phyloP scores from a whole-genome alignment of 2,113 vertebrate species.

The Ginglymostoma cirratum region DNA sequence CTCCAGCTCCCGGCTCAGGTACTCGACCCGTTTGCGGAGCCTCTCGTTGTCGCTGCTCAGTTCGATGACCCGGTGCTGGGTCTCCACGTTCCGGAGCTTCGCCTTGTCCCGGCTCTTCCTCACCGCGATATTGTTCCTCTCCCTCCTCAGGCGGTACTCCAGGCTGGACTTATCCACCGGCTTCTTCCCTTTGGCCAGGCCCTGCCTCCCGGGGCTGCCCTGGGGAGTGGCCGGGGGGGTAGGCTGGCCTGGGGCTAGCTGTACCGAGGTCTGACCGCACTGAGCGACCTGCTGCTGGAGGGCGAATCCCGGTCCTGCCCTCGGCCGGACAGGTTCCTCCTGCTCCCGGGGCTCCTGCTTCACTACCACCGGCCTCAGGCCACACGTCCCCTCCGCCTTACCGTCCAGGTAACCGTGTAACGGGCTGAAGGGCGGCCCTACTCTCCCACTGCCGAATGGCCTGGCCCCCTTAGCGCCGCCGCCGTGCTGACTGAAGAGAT shows the following conservation, averaged over 20 bases:
- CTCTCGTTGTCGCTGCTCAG: constrained; percentile 84
- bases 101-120: constrained; percentile 96
- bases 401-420: constrained; percentile 73
- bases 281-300: constrained; percentile 92
- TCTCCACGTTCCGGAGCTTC: constrained; percentile 92
- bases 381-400: constrained; percentile 68
- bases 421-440: constrained; percentile 61
- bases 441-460: too few species aligned
- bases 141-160: constrained; percentile 87
- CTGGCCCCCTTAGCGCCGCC: constrained; percentile 61
- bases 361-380: constrained; percentile 79
- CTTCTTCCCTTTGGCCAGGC: constrained; percentile 77
- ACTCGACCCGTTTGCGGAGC: constrained; percentile 87
- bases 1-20: constrained; percentile 88
- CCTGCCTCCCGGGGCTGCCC: constrained; percentile 41
- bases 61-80: constrained; percentile 93
- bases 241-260: constrained; percentile 89
- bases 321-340: constrained; percentile 59
- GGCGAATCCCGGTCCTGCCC: not conserved
- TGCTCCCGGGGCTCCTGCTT: constrained; percentile 92
- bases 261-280: constrained; percentile 93
- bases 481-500: constrained; percentile 81
- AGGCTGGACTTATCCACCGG: constrained; percentile 84
- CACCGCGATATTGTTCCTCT: constrained; percentile 97
- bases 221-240: constrained; percentile 85